Base-by-base conservation (phyloP, 2,113 vertebrate genomes). In the Tauraco erythrolophus region DNA sequence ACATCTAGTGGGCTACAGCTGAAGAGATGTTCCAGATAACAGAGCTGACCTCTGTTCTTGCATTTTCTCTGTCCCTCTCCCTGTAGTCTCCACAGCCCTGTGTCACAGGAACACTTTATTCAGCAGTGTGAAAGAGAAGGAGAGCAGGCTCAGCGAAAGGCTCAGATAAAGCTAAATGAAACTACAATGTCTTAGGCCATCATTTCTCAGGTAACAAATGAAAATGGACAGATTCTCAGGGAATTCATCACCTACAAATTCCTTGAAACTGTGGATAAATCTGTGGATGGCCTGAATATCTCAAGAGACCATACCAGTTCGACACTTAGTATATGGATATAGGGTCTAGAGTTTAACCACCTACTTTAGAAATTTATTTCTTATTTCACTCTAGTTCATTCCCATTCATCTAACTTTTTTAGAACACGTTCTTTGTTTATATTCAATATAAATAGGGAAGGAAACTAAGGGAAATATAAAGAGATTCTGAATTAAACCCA, bases 401-500 rank as follows among this genome's bases (percentile, higher is more conserved):
- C 79, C 69, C 95, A 96, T 96, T 97, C 95, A 95, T 90, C 46
- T 89, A 72, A 75, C 95, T 87, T 89, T 92, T 97, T 94, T 88
- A 96, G 89, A 88, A 93, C 70, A 95, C 89, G 91, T 78, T 76
- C 94, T 95, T 92, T 96, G 96, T 97, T 96, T 96, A 95, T 98
- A 94, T 94, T 93, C 82, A 89, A 83, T 96, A 88, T 97, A 97
- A 95, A 96, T 92, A 92, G 87, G 89, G 94, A 95, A 95, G 94
- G 94, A 94, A 97, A 92, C 75, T 57, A 94, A 95, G 68, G 54
- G 72, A 97, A 97, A 96, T 95, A 97, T 94, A 95, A 97, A 95
- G 92, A 74, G 72, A 96, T 93, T 96, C 91, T 97, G 97, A 97
- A 97, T 97, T 88, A 96, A 95, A 92, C 89, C 89, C 65, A 89